Base-by-base conservation (phyloP, 2,113 vertebrate species). In the Neopipo cinnamomea region DNA sequence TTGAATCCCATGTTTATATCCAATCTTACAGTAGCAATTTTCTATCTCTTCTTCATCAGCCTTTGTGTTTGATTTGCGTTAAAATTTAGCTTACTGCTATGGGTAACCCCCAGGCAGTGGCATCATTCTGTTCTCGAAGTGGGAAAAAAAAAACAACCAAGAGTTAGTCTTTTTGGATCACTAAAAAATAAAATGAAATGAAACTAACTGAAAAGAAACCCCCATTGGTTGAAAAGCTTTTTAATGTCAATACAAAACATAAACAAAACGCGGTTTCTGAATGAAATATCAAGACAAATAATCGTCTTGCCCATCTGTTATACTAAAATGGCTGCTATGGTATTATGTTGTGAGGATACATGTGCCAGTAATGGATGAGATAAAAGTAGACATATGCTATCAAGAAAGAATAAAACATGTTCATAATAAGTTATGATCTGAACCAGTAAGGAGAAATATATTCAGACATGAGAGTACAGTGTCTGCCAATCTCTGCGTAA, bases 231-330 rank as follows among this genome's bases (percentile, higher is more conserved):
- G 62, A 92, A 94, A 96, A 96, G 85, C 53, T 96, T 92, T 88
- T 93, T 88, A 97, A 96, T 95, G 94, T 97, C 97, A 97, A 97
- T 92, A 96, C 92, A 96, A 96, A 97, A 96, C 88, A 96, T 92
- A 97, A 97, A 97, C 97, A 97, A 96, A 97, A 93, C 5, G 31
- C 77, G 91, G 75, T 94, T 94, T 97, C 53, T 96, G 96, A 95
- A 91, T 90, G 92, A 91, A 97, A 63, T 90, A 93, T 33, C 80
- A 78, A 61, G 90, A 91, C 91, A 94, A 96, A 97, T 96, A 95
- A 96, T 95, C 65, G 76, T 94, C 77, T 93, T 92, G 91, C 77
- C 96, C 97, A 98, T 98, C 97, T 98, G 97, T 97, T 97, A 87
- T 14, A 81, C 47, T 55, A 91, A 93, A 96, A 97, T 95, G 92